phyloP scores from a whole-genome alignment of 2,113 vertebrate species.

The Semicossyphus pulcher region DNA sequence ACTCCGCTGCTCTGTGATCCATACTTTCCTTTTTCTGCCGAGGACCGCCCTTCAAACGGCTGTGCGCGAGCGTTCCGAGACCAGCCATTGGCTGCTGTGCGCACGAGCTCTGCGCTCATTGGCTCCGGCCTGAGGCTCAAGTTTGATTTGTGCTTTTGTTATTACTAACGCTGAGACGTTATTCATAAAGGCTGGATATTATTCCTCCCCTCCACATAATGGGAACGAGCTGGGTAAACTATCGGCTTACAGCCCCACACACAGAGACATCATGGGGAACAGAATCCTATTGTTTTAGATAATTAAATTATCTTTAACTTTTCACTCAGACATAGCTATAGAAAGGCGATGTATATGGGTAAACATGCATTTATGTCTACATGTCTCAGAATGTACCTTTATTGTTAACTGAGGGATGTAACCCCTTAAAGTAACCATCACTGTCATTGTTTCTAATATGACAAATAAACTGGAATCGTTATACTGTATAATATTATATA shows the following conservation, averaged over 20 bases:
- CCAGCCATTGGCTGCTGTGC: slow-evolving; percentile 74
- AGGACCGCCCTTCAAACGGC: slow-evolving; percentile 79
- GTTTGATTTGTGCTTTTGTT: slow-evolving; percentile 84
- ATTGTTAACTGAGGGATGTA: too few species aligned
- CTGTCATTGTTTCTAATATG: too few species aligned
- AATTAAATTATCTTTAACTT: background rate
- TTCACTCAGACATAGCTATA: too few species aligned
- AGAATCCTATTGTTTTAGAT: slow-evolving; percentile 2
- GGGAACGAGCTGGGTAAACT: slow-evolving; percentile 34
- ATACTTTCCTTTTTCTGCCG: slow-evolving; percentile 67
- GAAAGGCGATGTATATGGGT: too few species aligned
- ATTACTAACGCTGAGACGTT: slow-evolving; percentile 72
- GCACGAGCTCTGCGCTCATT: slow-evolving; percentile 72
- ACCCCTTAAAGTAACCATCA: too few species aligned
- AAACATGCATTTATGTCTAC: too few species aligned
- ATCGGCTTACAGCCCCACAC: slow-evolving; percentile 11
- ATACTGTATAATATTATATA: too few species aligned
- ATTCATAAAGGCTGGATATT: slow-evolving; percentile 65
- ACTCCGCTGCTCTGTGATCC: slow-evolving; percentile 17
- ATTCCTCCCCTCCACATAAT: slow-evolving; percentile 21
- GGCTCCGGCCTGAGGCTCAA: slow-evolving; percentile 56
- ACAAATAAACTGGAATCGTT: too few species aligned
- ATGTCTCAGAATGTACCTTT: too few species aligned
- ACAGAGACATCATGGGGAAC: background rate
- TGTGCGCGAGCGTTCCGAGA: slow-evolving; percentile 27